phyloP scores from a whole-genome alignment of 2,113 vertebrate genomes.

The Myotis lucifugus region DNA sequence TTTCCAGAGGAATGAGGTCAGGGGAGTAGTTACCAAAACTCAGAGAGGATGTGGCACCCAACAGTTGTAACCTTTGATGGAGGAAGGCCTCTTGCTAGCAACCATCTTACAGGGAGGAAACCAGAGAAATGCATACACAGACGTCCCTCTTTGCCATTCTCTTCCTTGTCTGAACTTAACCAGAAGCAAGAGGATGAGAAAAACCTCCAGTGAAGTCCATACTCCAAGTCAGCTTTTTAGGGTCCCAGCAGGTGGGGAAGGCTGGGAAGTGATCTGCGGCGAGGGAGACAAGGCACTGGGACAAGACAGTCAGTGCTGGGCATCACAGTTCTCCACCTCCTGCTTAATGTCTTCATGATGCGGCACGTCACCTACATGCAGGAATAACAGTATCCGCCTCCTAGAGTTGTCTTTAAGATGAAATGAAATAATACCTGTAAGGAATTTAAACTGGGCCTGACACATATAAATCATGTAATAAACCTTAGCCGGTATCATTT shows the following conservation, averaged over 20 bases:
- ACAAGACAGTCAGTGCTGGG: neutral
- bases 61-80: neutral
- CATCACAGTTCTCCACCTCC: neutral
- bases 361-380: neutral
- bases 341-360: neutral
- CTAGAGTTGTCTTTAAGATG: neutral
- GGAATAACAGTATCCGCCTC: neutral
- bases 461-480: neutral
- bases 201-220: neutral
- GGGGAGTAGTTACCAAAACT: neutral
- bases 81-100: neutral
- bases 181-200: neutral
- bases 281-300: neutral
- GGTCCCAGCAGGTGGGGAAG: neutral
- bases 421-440: neutral
- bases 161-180: neutral
- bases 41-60: neutral
- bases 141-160: neutral
- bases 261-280: neutral
- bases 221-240: neutral
- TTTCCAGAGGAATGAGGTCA: neutral
- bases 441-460: neutral
- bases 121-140: neutral
- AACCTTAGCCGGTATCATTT: neutral
- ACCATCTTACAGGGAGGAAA: neutral